Base-by-base conservation (phyloP, 2,888 invertebrate species). In the Metacarcinus magister region DNA sequence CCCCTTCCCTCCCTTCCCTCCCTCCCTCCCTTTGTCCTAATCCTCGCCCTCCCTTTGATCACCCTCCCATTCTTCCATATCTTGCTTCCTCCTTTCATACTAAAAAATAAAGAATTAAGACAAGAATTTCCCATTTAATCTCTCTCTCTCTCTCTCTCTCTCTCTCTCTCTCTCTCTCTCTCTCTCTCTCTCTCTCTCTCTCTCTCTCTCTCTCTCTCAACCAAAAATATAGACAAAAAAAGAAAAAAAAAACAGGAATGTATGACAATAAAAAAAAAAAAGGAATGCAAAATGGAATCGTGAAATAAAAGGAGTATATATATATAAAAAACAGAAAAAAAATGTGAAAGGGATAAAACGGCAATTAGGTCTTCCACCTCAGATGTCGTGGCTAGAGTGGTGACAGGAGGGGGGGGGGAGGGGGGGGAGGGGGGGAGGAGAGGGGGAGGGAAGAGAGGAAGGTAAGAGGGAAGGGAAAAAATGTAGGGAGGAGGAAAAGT, bases 131-230 rank as follows among this genome's bases (percentile, higher is more conserved):
- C 67, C 67, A 67, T 67, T n/a, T 67, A 67, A 67, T 67, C 16
- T n/a, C n/a, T n/a, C n/a, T n/a, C n/a, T n/a, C n/a, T 60, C 60
- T 60, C 60, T 60, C 60, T 60, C 60, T 60, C 60, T 60, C 60
- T 60, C 60, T 60, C 60, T 60, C 60, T 60, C 60, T 60, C 60
- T 60, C 60, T 60, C 60, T 60, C 60, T 60, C 60, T 60, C 67
- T 67, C 67, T 67, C 67, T 67, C 67, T 67, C 23, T 67, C 67
- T 67, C 23, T 67, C 67, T 67, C 23, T 67, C 67, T 67, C 23
- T 67, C 67, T 67, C 23, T 67, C 67, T 67, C 23, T 67, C 67
- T 67, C 23, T 67, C n/a, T n/a, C 67, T 67, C 67, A 23, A 5
- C 2, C n/a, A 2, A 1, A 23, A n/a, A n/a, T 67, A 16, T n/a